Conservation (phyloP, 2,113 vertebrate genomes). For the Pardalotus punctatus region DNA sequence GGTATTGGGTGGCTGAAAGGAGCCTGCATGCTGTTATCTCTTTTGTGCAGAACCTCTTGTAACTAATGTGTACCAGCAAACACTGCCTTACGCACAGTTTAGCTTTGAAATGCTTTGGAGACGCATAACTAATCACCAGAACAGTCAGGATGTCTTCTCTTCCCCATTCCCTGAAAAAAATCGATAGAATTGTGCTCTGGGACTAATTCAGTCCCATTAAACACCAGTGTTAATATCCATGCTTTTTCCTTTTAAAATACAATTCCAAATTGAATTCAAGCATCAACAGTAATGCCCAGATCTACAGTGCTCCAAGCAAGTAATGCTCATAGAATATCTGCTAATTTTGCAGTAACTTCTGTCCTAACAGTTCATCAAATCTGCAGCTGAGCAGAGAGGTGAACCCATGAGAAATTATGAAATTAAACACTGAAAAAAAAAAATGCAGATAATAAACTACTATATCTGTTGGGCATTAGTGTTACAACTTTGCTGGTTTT, state of each 20-base stretch:
- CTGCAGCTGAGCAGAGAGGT: neutral
- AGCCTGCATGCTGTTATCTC: neutral
- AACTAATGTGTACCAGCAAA: neutral
- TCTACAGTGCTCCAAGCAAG: neutral
- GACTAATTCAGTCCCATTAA: slow-evolving; percentile 6
- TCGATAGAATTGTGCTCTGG: neutral
- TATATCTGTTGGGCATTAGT: neutral
- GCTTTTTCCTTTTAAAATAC: slow-evolving; percentile 5
- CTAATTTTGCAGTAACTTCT: neutral
- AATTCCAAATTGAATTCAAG: slow-evolving; percentile 14
- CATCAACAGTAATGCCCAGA: neutral
- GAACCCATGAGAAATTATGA: neutral
- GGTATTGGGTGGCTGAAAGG: neutral
- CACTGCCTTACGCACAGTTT: neutral
- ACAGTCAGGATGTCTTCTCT: neutral
- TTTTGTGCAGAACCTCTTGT: neutral
- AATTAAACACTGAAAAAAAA: neutral
- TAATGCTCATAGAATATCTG: neutral
- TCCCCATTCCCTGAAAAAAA: neutral
- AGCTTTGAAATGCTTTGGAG: neutral
- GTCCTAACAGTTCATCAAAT: neutral
- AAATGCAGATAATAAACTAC: neutral
- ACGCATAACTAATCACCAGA: neutral
- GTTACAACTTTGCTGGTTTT: neutral
- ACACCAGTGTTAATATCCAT: neutral